Evolutionary conservation across 2,888 invertebrate genomes (phyloP).

Genomic region (Calliphora vomitoria): DNA sequence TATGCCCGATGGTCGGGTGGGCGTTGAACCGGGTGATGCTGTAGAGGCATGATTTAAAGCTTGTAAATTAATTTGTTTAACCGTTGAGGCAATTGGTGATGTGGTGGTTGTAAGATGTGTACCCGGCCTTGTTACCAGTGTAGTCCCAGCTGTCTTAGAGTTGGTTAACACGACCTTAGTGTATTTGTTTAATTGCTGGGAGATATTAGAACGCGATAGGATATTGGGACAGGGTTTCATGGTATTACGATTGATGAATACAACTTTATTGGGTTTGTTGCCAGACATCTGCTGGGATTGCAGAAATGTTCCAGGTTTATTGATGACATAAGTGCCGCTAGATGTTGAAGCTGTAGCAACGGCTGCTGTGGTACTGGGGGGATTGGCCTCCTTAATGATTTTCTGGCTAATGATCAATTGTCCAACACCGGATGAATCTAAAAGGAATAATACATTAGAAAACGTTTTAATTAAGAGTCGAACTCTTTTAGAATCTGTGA

Average conservation of each 20-base stretch:
- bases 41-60: conserved; percentile 71
- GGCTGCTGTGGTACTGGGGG: conserved; percentile 56
- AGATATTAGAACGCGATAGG: conserved; percentile 78
- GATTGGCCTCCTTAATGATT: conserved; percentile 80
- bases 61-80: conserved; percentile 78
- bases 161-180: conserved; percentile 81
- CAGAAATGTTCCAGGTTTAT: conserved; percentile 77
- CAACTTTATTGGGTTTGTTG: conserved; percentile 81
- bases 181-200: conserved; percentile 78
- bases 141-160: conserved; percentile 77
- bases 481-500: too few species aligned
- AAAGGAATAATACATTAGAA: background rate
- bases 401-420: conserved; percentile 81
- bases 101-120: conserved; percentile 66
- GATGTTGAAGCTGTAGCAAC: conserved; percentile 53
- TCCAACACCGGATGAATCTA: conserved; percentile 73
- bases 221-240: conserved; percentile 82
- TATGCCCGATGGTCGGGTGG: conserved; percentile 70
- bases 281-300: conserved; percentile 73
- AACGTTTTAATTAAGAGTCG: too few species aligned
- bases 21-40: conserved; percentile 59
- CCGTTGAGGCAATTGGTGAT: conserved; percentile 75
- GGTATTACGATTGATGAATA: conserved; percentile 83
- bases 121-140: conserved; percentile 75
- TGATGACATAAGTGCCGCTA: conserved; percentile 79